Percentiles rank a stretch among this genome's conserved stretches.
Evolutionary conservation across 2,113 vertebrate species (phyloP).

Genomic region (Hucho hucho): DNA sequence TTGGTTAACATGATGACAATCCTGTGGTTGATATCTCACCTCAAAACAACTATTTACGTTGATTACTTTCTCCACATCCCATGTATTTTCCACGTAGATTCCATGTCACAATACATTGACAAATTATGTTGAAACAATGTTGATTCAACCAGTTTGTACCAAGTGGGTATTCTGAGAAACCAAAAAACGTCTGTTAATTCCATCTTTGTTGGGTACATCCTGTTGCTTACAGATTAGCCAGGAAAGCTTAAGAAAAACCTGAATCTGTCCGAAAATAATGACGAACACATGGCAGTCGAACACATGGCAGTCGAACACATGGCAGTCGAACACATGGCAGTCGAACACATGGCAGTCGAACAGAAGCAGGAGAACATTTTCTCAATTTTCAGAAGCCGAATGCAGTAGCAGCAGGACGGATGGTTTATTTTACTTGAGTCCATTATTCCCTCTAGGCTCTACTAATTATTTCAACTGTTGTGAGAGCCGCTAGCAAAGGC

Average conservation of each 20-base stretch:
- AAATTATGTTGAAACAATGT: too few species aligned
- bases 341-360: background rate
- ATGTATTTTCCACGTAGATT: too few species aligned
- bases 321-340: too few species aligned
- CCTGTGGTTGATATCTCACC: too few species aligned
- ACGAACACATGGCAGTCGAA: background rate
- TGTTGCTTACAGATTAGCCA: background rate
- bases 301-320: too few species aligned
- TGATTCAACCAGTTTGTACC: too few species aligned
- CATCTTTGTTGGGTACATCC: background rate
- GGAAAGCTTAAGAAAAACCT: background rate
- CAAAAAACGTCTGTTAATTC: background rate
- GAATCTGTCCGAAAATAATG: background rate
- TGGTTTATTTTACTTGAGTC: background rate
- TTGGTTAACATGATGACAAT: too few species aligned
- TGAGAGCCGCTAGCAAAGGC: background rate
- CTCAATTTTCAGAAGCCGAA: background rate
- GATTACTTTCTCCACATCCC: too few species aligned
- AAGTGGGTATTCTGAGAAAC: too few species aligned
- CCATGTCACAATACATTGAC: too few species aligned
- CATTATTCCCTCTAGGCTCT: background rate
- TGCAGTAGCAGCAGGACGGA: too few species aligned
- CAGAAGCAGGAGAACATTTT: background rate
- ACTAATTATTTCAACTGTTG: conserved; percentile 19
- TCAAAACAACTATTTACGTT: too few species aligned